A percentile compares a stretch with the other conserved stretches of the same genome.
These are phyloP conservation scores for Catonia carolina DNA, from an alignment of 2,888 invertebrate genomes.

Conservation along the genomic window DNA sequence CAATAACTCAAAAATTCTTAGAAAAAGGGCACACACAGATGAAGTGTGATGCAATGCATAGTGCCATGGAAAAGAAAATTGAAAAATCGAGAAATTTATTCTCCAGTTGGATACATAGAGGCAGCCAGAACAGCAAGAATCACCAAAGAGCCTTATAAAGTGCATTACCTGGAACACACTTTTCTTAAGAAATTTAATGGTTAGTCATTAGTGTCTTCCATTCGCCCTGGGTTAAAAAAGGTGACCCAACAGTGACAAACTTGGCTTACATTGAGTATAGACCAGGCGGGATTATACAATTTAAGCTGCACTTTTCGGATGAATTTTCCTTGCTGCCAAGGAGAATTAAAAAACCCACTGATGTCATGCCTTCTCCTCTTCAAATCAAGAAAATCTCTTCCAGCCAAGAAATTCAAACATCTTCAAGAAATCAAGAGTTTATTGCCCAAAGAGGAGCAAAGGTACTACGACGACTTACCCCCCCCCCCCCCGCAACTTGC, in stretches of 20 bases:
- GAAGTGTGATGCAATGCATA: constrained; percentile 15
- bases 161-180: constrained; percentile 2
- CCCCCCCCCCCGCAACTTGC: too few relatives aligned
- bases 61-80: constrained; percentile 14
- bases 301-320: neutral
- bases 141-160: constrained; percentile 6
- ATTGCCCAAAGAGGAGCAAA: too few relatives aligned
- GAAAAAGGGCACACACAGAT: constrained; percentile 14
- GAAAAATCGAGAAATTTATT: constrained; percentile 1
- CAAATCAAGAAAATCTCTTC: too few relatives aligned
- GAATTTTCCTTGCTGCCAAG: constrained; percentile 3
- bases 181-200: constrained; percentile 1
- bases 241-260: constrained; percentile 16
- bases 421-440: too few relatives aligned
- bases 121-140: constrained; percentile 2
- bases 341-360: constrained; percentile 1
- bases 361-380: too few relatives aligned
- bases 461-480: too few relatives aligned
- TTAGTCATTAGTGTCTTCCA: neutral
- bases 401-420: too few relatives aligned
- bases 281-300: neutral
- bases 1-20: constrained; percentile 11
- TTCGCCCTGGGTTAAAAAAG: constrained; percentile 7
- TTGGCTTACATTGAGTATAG: neutral
- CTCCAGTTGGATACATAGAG: neutral